Percentiles rank a stretch among this genome's conserved stretches.
Evolutionary conservation across 2,888 invertebrate genomes (phyloP).

Genomic region (Ferrisia virgata): DNA sequence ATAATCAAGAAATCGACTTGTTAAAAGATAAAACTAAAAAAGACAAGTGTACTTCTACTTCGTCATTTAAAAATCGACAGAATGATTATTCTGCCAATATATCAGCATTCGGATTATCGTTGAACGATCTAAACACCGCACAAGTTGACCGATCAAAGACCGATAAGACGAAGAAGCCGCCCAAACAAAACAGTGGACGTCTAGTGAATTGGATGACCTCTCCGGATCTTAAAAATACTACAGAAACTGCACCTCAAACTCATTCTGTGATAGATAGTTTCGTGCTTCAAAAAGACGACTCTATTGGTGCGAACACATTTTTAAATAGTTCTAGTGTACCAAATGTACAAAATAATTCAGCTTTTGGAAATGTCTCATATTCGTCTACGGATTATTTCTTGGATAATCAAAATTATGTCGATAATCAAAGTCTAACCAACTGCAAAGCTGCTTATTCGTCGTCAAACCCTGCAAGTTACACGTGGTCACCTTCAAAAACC

Average conservation of each 20-base stretch:
- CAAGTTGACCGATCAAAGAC: slow-evolving; percentile 43
- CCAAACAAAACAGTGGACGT: slow-evolving; percentile 50
- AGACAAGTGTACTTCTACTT: slow-evolving; percentile 20
- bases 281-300: slow-evolving; percentile 28
- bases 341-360: neutral
- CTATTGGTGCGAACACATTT: neutral
- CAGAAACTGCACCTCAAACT: slow-evolving; percentile 11
- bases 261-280: neutral
- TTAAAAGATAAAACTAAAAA: slow-evolving; percentile 29
- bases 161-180: slow-evolving; percentile 38
- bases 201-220: slow-evolving; percentile 65
- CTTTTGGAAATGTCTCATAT: slow-evolving; percentile 27
- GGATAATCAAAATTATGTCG: slow-evolving; percentile 36
- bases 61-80: slow-evolving; percentile 29
- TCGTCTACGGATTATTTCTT: slow-evolving; percentile 28
- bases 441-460: slow-evolving; percentile 16
- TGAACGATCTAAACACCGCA: neutral
- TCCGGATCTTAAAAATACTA: slow-evolving; percentile 53
- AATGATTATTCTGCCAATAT: slow-evolving; percentile 25
- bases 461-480: slow-evolving; percentile 38
- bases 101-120: neutral
- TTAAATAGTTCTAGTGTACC: neutral
- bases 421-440: slow-evolving; percentile 10
- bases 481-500: slow-evolving; percentile 50
- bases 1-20: slow-evolving; percentile 30